Conservation (phyloP, 1,140 invertebrate species). For the Chymomyza costata region DNA sequence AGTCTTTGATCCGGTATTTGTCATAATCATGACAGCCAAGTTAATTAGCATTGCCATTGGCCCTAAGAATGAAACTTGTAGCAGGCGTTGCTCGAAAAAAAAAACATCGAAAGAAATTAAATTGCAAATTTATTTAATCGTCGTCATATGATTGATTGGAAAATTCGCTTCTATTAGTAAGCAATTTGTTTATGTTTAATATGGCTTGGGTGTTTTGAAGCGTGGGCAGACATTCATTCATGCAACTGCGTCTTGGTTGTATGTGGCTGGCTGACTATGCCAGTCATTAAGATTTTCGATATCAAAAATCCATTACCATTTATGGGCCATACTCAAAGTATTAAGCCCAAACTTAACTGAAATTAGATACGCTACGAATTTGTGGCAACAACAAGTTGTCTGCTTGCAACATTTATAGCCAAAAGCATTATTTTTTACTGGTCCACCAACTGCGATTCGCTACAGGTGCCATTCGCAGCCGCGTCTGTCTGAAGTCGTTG, state of each 20-base stretch:
- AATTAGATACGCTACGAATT: slow-evolving; percentile 52
- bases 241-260: too few species aligned
- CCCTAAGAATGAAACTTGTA: slow-evolving; percentile 21
- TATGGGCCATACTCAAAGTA: too few species aligned
- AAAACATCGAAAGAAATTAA: slow-evolving; percentile 35
- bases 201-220: too few species aligned
- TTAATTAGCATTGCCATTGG: slow-evolving; percentile 41
- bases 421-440: slow-evolving; percentile 28
- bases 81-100: slow-evolving; percentile 23
- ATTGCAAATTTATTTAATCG: slow-evolving; percentile 39
- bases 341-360: slow-evolving; percentile 20
- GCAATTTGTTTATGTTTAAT: slow-evolving; percentile 36
- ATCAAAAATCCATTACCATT: too few species aligned
- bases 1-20: slow-evolving; percentile 22
- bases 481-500: too few species aligned
- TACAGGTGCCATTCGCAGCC: slow-evolving; percentile 41
- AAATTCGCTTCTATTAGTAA: slow-evolving; percentile 21
- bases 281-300: too few species aligned
- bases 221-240: too few species aligned
- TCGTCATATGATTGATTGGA: slow-evolving; percentile 50
- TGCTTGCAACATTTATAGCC: slow-evolving; percentile 53
- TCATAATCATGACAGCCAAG: slow-evolving; percentile 29
- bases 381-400: slow-evolving; percentile 34
- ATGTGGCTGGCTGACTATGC: too few species aligned
- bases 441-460: slow-evolving; percentile 24